Evolutionary conservation across 2,113 vertebrate species (phyloP), one percentile per base, ranked within the genome.

Genomic region (Aegithalos caudatus): DNA sequence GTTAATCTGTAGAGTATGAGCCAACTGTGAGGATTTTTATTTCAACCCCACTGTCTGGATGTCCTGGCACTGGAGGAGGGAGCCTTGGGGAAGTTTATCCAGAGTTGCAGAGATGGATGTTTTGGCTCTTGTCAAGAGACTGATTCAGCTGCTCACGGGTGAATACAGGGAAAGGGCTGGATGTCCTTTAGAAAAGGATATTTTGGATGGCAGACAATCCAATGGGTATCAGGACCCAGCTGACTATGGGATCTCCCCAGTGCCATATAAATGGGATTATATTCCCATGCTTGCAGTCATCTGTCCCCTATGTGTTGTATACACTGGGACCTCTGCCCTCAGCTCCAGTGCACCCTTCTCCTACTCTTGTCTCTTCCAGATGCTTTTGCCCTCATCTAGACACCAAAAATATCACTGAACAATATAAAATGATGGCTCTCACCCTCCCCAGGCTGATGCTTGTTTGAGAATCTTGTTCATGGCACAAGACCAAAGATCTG

Each of bases 401-500:
- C 11, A 3, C 62, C 71, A 79, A 85, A 77, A 90, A 53, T 40
- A 90, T 12, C 25, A n/a, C 24, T 42, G 33, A 79, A 35, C 20
- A 54, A 27, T 48, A 64, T 12, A 8, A 67, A 74, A 66, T 12
- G 1, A 12, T 51, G 35, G 7, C 11, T 90, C 24, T 22, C 27
- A 67, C 37, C 14, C 44, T 64, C 37, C 58, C 29, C 29, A 48
- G 42, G 9, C 22, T 2, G 1, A 18, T 7, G 4, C 19, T 72
- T 9, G 2, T 60, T 71, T 47, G 18, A n/a, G 8, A n/a, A n/a
- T n/a, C 2, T 74, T n/a, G n/a, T 1, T 40, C 27, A 12, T 1
- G 2, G 48, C 12, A 51, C 22, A 29, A 1, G 10, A 29, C 27
- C 35, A 33, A 60, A 60, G 14, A 60, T 11, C 38, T 69, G 27